Base-by-base conservation (phyloP, 2,113 vertebrate genomes). In the Microcebus ravelobensis region DNA sequence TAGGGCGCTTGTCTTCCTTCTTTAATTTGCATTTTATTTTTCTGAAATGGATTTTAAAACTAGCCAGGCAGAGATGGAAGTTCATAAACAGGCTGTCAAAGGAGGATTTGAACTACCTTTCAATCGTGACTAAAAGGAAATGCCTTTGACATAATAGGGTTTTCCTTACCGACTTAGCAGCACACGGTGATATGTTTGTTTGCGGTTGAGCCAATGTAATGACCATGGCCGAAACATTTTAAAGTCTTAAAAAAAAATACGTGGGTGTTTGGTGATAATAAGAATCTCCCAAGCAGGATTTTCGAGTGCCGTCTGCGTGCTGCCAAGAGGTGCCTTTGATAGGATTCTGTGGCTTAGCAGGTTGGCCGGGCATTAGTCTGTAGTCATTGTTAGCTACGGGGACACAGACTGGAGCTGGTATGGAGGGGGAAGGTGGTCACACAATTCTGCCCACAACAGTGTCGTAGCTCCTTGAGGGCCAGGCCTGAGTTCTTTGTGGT, bases 41-140 rank as follows among this genome's bases (percentile, higher is more conserved):
- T 67, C 79, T 68, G 85, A 63, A 86, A 81, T 23, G 67, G 45
- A 73, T 92, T 92, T 94, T 29, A n/a, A 12, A 91, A 29, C 31
- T 31, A 6, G 89, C 79, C 48, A 0, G 71, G 65, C 55, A 52
- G 65, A 76, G 48, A 13, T 10, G 27, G 73, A 89, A 42, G 45
- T 52, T 59, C 71, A 21, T 67, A 39, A 61, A 86, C 57, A 48
- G 29, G 50, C 25, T 27, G 76, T 45, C 15, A 27, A 29, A 65
- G 57, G 50, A 36, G 48, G 88, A 63, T 42, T 42, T 42, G 11
- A 81, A 85, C 12, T 65, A 52, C 39, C 83, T 80, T 79, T 50
- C 42, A 71, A 42, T 42, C 1, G 21, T 50, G 87, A 36, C 36
- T 57, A 5, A 83, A 70, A 79, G 77, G 45, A 42, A 50, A 61